These are phyloP conservation scores for Nannospalax galili DNA, from an alignment of 2,113 vertebrate species.

Conservation along the genomic window DNA sequence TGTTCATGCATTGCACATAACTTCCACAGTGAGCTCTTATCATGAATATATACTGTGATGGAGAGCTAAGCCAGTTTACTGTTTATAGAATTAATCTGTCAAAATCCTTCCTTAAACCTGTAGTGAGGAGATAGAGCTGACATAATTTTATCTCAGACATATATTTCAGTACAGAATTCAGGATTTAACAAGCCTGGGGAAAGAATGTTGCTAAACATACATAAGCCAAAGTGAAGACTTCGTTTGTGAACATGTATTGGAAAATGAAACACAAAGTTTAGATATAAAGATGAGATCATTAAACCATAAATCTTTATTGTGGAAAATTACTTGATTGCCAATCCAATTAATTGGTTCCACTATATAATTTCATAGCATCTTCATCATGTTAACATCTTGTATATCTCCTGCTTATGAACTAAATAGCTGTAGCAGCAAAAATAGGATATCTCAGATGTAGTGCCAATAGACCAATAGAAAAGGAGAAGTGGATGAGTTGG, in stretches of 20 bases:
- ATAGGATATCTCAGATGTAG: conserved; percentile 3
- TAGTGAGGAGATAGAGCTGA: background rate
- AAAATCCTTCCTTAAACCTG: conserved; percentile 8
- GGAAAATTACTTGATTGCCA: background rate
- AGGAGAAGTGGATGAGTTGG: background rate
- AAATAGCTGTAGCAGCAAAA: conserved; percentile 33
- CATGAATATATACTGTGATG: background rate
- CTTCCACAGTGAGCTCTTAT: background rate
- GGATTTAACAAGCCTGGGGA: background rate
- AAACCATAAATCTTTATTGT: conserved; percentile 16
- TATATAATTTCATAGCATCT: background rate
- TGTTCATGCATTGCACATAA: background rate
- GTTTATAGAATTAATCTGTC: conserved; percentile 5
- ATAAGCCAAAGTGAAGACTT: background rate
- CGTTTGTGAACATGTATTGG: background rate
- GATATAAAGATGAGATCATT: conserved; percentile 30
- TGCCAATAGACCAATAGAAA: background rate
- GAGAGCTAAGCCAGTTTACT: conserved; percentile 37
- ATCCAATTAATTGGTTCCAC: conserved; percentile 44
- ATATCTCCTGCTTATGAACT: background rate
- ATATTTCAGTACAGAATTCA: conserved; percentile 58
- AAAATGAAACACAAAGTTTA: conserved; percentile 11
- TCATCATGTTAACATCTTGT: background rate
- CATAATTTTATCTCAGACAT: conserved; percentile 57
- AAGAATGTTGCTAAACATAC: conserved; percentile 31